Evolutionary conservation across 2,888 invertebrate genomes (phyloP), one percentile per base, ranked within the genome.

Genomic region (Lamellibrachia columna): DNA sequence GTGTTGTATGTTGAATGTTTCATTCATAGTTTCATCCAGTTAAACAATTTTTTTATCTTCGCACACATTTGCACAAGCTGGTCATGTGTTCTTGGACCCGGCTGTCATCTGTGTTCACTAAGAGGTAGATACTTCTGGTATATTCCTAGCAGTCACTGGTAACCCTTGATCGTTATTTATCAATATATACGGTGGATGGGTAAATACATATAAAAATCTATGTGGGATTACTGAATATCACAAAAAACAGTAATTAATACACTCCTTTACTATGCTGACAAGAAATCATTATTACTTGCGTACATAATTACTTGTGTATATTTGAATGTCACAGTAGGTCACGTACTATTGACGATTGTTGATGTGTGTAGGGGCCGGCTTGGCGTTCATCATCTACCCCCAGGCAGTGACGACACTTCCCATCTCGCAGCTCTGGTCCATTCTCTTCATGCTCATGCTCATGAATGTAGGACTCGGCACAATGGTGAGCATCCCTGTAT

Each of bases 381-480:
- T 95, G 53, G 95, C 95, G 4, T 95, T 95, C 93, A 95, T 95
- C 40, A 95, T 95, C 75, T 95, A 95, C 92, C 95, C 95, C n/a
- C 95, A 95, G 92, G 95, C 95, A 22, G 95, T 95, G 53, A 95
- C 95, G n/a, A 95, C 95, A 93, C 94, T 96, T 75, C 95, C 95
- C 0, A 93, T 95, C 52, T 95, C 95, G 7, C 95, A 98, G 1
- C 97, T 98, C 8, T 98, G 98, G 98, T 98, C 98, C 8, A 97
- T 98, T 92, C 97, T 92, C n/a, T 92, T 92, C 91, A 92, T 92
- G 92, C 92, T 92, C 6, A 92, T 92, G 92, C 55, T 92, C n/a
- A 91, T 92, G n/a, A 92, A 91, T 7, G 52, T 92, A 52, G 92
- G 92, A 28, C 15, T 92, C 15, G 92, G 92, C 28, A 53, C 92